Evolutionary conservation across 2,888 invertebrate genomes (phyloP).

Genomic region (Cephus pulcher): DNA sequence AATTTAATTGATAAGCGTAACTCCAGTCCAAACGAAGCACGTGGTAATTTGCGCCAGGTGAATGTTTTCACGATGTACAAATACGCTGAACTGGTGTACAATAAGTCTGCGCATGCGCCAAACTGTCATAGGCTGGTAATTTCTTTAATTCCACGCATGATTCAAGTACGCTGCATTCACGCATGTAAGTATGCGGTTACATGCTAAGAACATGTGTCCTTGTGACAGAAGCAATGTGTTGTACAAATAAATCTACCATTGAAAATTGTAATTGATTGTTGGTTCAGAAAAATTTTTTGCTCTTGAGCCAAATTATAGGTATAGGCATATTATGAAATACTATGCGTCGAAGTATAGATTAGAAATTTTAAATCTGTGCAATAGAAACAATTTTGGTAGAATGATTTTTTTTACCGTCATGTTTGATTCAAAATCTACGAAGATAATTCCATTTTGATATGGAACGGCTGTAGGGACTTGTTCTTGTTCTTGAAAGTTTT

Average conservation of each 20-base stretch:
- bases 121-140: not conserved
- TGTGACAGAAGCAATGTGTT: not conserved
- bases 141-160: not conserved
- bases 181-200: not conserved
- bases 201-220: not conserved
- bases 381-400: not conserved
- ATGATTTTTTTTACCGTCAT: slow-evolving; percentile 33
- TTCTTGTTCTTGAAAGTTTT: not conserved
- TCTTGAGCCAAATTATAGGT: too few relatives aligned
- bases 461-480: slow-evolving; percentile 26
- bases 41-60: not conserved
- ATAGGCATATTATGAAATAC: too few relatives aligned
- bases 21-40: not conserved
- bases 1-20: not conserved
- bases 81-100: not conserved
- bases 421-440: slow-evolving; percentile 33
- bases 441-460: slow-evolving; percentile 37
- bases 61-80: not conserved
- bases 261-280: not conserved
- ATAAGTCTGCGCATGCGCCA: not conserved
- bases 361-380: not conserved
- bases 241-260: not conserved
- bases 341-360: not conserved
- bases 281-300: not conserved
- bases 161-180: not conserved